Base-by-base conservation (phyloP, 1,140 invertebrate genomes). In the Drosophila neocordata region DNA sequence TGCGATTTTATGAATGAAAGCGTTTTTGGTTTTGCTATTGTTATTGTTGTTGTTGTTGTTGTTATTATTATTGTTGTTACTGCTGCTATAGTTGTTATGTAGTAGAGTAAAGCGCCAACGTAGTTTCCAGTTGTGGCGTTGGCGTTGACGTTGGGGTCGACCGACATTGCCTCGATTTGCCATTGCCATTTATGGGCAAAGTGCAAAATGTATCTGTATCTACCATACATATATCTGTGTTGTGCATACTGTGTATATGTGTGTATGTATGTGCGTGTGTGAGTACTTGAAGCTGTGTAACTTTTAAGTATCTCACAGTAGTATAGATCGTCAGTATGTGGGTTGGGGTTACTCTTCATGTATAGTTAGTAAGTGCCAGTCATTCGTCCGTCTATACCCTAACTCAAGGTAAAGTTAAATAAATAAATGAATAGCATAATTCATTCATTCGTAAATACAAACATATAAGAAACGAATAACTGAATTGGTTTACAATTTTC, bases 1-100 rank as follows among this genome's bases (percentile, higher is more conserved):
- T 57, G 75, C 82, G 78, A 87, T 82, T 87, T 87, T 87, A 87
- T 87, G 83, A 87, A 87, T 87, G 83, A 87, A 87, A 87, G 66
- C 71, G 65, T 38, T 44, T 60, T 60, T 56, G 38, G 34, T 56
- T 34, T 13, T 82, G 77, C 77, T 80, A 77, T 80, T 74, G 73
- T 63, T 72, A 58, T 53, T 61, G 65, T 69, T 63, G 56, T 35
- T 48, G 58, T 8, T 55, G 18, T 51, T 64, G 12, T 13, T 63
- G 15, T 12, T 15, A 18, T 8, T 24, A 7, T 31, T 75, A 60
- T 41, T 61, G 65, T 69, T 63, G 56, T 35, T 48, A 52, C 8
- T 55, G 31, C 27, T 64, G 12, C 15, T 63, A 15, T 12, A 13
- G 31, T n/a, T 24, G 51, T 44, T 15, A 27, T 44, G 71, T 69